Base-by-base conservation (phyloP, 2,888 invertebrate species). In the Melanargia galathea region DNA sequence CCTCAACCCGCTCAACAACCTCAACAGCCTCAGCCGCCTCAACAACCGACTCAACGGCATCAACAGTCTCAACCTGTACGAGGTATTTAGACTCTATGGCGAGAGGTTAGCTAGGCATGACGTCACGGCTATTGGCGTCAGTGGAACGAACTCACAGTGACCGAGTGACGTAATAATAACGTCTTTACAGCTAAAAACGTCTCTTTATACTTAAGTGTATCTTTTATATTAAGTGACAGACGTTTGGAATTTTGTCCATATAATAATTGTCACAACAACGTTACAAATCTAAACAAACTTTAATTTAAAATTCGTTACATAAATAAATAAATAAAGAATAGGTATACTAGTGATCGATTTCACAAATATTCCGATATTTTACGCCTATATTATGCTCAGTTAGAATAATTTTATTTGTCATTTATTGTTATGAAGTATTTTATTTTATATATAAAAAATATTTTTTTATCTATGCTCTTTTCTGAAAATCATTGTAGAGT, bases 61-160 rank as follows among this genome's bases (percentile, higher is more conserved):
- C 13, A 51, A 26, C 60, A 58, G 40, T 33, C 57, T 43, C 48
- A 51, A 61, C 54, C 46, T 60, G 35, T 59, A 57, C 18, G 30
- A 48, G 40, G 22, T 60, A 52, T 45, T 45, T 11, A 20, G 18
- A 13, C 52, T 46, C 55, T 56, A 62, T 26, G 11, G 48, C 40
- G 56, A 62, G 49, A 62, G 49, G 43, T 30, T 62, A 13, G 43
- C 43, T 18, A 30, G 11, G 13, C 20, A 26, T 30, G 40, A 55
- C 43, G 55, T 16, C n/a, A 26, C 43, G 26, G 2, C 26, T 13
- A 43, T 20, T 13, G 30, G 33, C 13, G 30, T 45, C 18, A 45
- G 30, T 30, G 45, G 6, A 20, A 16, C 26, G 16, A 22, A 46
- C 43, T 46, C 30, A 1, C 11, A 46, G 43, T 56, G 45, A 45